Conservation (phyloP, 2,113 vertebrate species). For the Peromyscus polionotus region DNA sequence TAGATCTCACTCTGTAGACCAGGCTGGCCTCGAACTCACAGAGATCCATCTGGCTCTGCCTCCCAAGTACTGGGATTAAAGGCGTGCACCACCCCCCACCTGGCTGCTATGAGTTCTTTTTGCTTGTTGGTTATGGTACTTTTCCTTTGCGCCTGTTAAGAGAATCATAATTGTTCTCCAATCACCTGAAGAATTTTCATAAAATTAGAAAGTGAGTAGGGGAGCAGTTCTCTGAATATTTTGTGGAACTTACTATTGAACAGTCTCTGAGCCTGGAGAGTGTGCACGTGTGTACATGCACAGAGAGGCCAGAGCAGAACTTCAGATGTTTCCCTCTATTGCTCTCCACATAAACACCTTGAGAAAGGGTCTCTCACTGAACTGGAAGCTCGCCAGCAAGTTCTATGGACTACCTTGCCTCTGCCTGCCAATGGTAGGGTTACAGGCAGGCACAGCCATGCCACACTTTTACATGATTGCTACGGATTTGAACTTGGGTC, state of each 20-base stretch:
- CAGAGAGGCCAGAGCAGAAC: neutral
- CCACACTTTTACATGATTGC: neutral
- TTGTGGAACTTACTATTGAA: constrained; percentile 34
- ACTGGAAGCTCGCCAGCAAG: neutral
- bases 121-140: neutral
- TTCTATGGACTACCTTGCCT: neutral
- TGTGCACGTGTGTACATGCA: neutral
- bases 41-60: too few relatives aligned
- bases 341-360: neutral
- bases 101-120: neutral
- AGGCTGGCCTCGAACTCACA: too few relatives aligned
- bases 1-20: too few relatives aligned
- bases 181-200: neutral
- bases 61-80: too few relatives aligned
- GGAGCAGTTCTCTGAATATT: neutral
- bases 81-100: too few relatives aligned
- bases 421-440: neutral
- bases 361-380: neutral
- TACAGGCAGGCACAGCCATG: neutral
- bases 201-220: constrained; percentile 31
- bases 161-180: constrained; percentile 42
- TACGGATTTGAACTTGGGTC: neutral
- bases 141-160: constrained; percentile 13
- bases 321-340: neutral
- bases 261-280: neutral